Percentiles rank a stretch among this genome's conserved stretches.
Evolutionary conservation across 1,140 invertebrate genomes (phyloP).

Genomic region (Drosophila ficusphila): DNA sequence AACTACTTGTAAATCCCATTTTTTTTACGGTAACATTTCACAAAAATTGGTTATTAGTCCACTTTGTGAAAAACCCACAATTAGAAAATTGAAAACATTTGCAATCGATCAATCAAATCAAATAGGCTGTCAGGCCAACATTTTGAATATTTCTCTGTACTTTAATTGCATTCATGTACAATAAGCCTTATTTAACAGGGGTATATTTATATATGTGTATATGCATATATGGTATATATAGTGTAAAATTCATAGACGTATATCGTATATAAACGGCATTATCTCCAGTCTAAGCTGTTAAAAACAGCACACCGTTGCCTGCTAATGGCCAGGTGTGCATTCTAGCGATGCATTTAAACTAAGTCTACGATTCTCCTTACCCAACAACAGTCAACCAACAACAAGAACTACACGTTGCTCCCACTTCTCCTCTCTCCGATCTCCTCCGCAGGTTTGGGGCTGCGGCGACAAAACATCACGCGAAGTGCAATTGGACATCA

Average conservation of each 20-base stretch:
- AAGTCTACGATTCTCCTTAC: constrained; percentile 69
- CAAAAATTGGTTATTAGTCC: too few species aligned
- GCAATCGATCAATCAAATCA: neutral
- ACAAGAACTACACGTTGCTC: constrained; percentile 57
- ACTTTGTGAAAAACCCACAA: too few species aligned
- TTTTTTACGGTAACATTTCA: too few species aligned
- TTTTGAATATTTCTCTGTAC: constrained; percentile 46
- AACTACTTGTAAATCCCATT: too few species aligned
- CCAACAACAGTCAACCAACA: constrained; percentile 63
- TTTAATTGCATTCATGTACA: constrained; percentile 67
- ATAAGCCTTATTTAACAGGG: constrained; percentile 73
- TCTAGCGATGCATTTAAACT: constrained; percentile 43
- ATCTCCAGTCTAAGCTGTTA: constrained; percentile 67
- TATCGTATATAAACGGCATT: constrained; percentile 52
- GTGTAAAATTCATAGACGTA: constrained; percentile 62
- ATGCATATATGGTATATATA: constrained; percentile 52
- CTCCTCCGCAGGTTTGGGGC: constrained; percentile 90
- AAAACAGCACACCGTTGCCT: constrained; percentile 47
- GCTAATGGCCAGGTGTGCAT: constrained; percentile 24
- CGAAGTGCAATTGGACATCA: constrained; percentile 93
- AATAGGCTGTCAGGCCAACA: neutral
- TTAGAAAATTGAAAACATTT: neutral
- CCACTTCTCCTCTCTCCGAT: neutral
- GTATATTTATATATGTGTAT: constrained; percentile 62
- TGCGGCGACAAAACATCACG: constrained; percentile 90